Percentiles rank a stretch among this genome's conserved stretches.
Evolutionary conservation across 1,140 invertebrate genomes (phyloP).

Genomic region (Drosophila oshimai): DNA sequence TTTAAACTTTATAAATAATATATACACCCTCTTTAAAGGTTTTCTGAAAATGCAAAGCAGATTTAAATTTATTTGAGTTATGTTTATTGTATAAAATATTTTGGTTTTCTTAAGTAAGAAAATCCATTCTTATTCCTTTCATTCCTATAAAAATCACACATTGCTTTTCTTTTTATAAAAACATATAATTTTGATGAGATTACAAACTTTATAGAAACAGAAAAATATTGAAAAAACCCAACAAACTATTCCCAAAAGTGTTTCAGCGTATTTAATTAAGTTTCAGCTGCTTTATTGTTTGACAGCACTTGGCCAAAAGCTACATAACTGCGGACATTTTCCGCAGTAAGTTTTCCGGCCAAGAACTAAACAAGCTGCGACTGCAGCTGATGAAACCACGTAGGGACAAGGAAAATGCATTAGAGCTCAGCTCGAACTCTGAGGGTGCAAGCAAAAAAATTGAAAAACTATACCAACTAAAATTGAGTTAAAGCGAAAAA

Average conservation of each 20-base stretch:
- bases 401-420: constrained; percentile 70
- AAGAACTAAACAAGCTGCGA: constrained; percentile 34
- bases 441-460: constrained; percentile 10
- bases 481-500: constrained; percentile 74
- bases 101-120: too few relatives aligned
- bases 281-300: not conserved
- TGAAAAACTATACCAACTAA: constrained; percentile 66
- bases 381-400: constrained; percentile 45
- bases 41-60: too few relatives aligned
- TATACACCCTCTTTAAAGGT: too few relatives aligned
- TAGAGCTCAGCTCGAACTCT: constrained; percentile 28
- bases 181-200: too few relatives aligned
- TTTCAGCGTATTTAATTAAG: constrained; percentile 24
- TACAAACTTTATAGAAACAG: too few relatives aligned
- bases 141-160: too few relatives aligned
- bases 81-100: too few relatives aligned
- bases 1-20: too few relatives aligned
- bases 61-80: too few relatives aligned
- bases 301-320: not conserved
- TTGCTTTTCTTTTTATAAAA: too few relatives aligned
- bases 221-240: not conserved
- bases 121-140: too few relatives aligned
- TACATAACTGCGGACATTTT: constrained; percentile 9
- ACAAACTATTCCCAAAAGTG: not conserved
- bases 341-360: constrained; percentile 22